Conservation (phyloP, 2,113 vertebrate genomes). For the Hypomesus transpacificus region DNA sequence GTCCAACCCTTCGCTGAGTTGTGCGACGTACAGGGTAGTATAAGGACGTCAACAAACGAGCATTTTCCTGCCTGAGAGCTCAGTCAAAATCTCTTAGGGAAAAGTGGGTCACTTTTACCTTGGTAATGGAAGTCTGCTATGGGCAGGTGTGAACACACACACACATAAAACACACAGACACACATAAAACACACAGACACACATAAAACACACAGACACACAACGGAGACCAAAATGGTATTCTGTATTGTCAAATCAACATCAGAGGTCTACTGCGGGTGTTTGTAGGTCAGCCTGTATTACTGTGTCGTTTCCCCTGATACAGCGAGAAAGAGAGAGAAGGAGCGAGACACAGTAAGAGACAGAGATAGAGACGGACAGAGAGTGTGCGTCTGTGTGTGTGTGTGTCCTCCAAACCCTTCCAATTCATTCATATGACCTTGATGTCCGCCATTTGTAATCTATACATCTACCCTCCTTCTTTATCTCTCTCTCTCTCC, state of each 20-base stretch:
- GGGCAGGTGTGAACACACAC: neutral
- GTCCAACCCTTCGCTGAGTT: constrained; percentile 11
- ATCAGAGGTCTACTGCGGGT: too few species aligned
- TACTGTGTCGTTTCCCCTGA: too few species aligned
- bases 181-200: too few species aligned
- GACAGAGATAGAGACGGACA: neutral
- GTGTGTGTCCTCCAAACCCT: neutral
- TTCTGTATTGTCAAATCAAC: too few species aligned
- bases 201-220: neutral
- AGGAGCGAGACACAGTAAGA: neutral
- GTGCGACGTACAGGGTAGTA: constrained; percentile 18
- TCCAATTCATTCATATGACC: neutral
- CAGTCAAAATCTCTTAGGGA: too few species aligned
- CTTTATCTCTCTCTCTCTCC: constrained; percentile 1
- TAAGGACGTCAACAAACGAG: too few species aligned
- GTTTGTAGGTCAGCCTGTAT: too few species aligned
- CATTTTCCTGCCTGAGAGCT: too few species aligned
- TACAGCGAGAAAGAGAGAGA: neutral
- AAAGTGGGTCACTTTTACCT: too few species aligned
- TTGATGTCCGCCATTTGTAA: too few species aligned
- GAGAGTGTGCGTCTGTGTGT: neutral
- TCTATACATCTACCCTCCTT: neutral
- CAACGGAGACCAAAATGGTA: too few species aligned
- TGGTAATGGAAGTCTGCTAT: neutral
- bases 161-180: neutral